Percentiles rank a stretch among this genome's conserved stretches.
phyloP scores from a whole-genome alignment of 2,888 invertebrate genomes.

The Andrena trimmerana region DNA sequence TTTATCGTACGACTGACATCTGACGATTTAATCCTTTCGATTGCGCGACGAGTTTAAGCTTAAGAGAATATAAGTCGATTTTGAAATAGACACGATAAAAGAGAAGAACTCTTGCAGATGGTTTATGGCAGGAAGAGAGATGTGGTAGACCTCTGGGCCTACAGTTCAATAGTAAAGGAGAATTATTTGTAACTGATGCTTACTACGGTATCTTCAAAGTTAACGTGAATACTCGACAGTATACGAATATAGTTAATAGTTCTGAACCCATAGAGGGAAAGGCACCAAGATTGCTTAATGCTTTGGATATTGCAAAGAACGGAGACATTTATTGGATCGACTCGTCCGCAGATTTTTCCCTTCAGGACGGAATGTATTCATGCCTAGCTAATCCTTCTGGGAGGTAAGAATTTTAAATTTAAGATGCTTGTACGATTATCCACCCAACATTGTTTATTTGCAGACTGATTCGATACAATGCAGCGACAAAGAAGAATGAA shows the following conservation, averaged over 20 bases:
- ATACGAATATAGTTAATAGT: conserved; percentile 89
- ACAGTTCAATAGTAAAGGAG: conserved; percentile 90
- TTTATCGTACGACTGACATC: too few relatives aligned
- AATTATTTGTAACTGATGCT: conserved; percentile 92
- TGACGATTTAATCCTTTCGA: neutral
- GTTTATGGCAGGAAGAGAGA: conserved; percentile 90
- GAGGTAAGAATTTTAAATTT: conserved; percentile 87
- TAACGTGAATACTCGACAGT: conserved; percentile 90
- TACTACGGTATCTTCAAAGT: conserved; percentile 96
- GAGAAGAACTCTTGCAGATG: conserved; percentile 85
- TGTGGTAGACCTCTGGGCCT: conserved; percentile 98
- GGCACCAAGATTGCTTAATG: conserved; percentile 90
- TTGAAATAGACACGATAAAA: neutral
- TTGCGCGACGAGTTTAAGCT: neutral
- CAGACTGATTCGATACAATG: conserved; percentile 93
- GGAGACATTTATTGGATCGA: conserved; percentile 97
- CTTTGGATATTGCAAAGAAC: conserved; percentile 90
- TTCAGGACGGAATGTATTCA: conserved; percentile 90
- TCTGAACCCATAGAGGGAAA: conserved; percentile 81
- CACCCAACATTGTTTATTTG: conserved; percentile 38
- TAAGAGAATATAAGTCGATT: neutral
- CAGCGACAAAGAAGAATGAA: conserved; percentile 90
- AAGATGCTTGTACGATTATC: conserved; percentile 1
- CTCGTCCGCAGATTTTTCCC: conserved; percentile 90
- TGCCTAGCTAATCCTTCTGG: conserved; percentile 92